phyloP scores from a whole-genome alignment of 1,140 invertebrate species.

The Pristionchus pacificus region DNA sequence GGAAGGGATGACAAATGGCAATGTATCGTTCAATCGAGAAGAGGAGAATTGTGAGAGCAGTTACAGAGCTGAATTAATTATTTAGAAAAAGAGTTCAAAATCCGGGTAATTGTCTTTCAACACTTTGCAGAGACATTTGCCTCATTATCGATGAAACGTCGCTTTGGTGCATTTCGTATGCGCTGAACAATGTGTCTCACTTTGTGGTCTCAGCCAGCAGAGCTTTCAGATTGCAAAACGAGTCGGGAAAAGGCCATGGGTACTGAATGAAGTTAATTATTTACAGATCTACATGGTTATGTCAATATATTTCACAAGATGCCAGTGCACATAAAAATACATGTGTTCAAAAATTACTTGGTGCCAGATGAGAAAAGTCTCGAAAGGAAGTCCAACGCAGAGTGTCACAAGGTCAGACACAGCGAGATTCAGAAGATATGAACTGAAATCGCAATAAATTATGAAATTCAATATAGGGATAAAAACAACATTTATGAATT shows the following conservation, averaged over 20 bases:
- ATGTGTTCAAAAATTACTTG: neutral
- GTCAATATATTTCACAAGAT: no score
- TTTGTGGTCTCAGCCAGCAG: constrained; percentile 77
- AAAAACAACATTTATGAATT: no score
- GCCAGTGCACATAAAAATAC: constrained; percentile 16
- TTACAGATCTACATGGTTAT: no score
- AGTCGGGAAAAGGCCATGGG: constrained; percentile 68
- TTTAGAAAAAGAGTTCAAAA: neutral
- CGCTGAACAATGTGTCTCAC: no score
- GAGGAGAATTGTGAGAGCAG: constrained; percentile 80
- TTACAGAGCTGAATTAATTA: constrained; percentile 70
- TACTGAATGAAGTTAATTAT: constrained; percentile 35
- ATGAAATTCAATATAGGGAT: no score
- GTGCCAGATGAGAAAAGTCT: neutral
- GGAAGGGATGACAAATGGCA: constrained; percentile 32
- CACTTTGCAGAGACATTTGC: no score
- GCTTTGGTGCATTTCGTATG: no score
- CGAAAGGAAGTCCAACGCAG: constrained; percentile 30
- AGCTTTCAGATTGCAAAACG: constrained; percentile 77
- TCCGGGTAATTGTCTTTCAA: no score
- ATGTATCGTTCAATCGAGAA: constrained; percentile 89
- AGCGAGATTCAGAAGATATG: constrained; percentile 31
- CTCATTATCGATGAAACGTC: no score
- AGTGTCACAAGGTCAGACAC: constrained; percentile 32
- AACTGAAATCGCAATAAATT: constrained; percentile 8